phyloP scores from a whole-genome alignment of 2,888 invertebrate genomes.

The Dichetophora obliterata region DNA sequence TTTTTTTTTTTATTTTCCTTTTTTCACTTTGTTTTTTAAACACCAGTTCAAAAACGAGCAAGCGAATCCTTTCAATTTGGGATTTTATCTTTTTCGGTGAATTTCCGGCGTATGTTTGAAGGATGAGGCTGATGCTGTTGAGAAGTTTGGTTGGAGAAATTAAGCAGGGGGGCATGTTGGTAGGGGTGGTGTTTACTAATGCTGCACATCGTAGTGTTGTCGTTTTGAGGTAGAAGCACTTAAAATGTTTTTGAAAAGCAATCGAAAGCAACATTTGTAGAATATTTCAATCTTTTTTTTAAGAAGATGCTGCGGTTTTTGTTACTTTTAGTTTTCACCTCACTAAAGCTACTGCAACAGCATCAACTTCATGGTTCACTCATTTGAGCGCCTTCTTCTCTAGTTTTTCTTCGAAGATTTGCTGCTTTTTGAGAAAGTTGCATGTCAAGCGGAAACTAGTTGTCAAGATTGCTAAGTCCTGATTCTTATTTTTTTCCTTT shows the following conservation, averaged over 20 bases:
- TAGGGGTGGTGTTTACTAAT: background rate
- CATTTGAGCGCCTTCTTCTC: background rate
- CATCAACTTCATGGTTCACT: background rate
- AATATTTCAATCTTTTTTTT: background rate
- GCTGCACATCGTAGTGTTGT: background rate
- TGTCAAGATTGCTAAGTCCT: conserved; percentile 69
- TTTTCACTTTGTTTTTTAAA: background rate
- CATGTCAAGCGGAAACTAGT: conserved; percentile 70
- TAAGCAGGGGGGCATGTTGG: background rate
- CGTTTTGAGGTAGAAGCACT: background rate
- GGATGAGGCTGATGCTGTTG: background rate
- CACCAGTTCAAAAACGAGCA: background rate
- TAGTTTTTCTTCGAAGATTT: conserved; percentile 11
- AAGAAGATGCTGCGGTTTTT: background rate
- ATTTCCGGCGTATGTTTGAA: conserved; percentile 23
- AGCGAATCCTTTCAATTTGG: conserved; percentile 31
- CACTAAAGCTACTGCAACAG: background rate
- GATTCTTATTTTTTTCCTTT: conserved; percentile 52
- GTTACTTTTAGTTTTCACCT: background rate
- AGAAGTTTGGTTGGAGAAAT: background rate
- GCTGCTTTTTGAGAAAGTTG: conserved; percentile 60
- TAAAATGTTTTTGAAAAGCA: conserved; percentile 14
- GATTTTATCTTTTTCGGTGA: conserved; percentile 36
- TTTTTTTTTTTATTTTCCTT: background rate
- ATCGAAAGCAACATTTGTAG: conserved; percentile 7